Evolutionary conservation across 2,888 invertebrate species (phyloP).

Genomic region (Monochamus alternatus): DNA sequence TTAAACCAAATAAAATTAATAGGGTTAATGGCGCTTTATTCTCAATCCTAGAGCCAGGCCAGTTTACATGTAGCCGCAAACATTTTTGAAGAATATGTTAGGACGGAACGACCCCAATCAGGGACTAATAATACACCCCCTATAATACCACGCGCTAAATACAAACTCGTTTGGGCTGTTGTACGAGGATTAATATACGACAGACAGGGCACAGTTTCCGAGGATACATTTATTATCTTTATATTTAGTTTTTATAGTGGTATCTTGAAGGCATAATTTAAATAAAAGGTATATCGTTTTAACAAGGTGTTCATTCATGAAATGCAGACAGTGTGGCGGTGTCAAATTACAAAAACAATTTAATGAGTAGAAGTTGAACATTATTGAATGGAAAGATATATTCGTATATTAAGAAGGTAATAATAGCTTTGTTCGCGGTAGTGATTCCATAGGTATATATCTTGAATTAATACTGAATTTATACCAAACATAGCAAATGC

Average conservation of each 20-base stretch:
- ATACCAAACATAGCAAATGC: no score
- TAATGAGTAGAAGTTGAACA: no score
- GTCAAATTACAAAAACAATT: no score
- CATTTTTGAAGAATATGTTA: constrained; percentile 33
- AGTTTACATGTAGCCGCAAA: constrained; percentile 8
- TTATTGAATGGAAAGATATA: no score
- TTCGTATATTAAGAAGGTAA: no score
- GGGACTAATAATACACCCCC: constrained; percentile 43
- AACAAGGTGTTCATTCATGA: no score
- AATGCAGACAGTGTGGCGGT: no score
- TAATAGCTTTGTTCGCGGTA: no score
- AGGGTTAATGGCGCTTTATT: no score
- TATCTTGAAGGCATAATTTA: background rate
- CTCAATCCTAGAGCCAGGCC: background rate
- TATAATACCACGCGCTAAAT: constrained; percentile 44
- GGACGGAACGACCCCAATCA: constrained; percentile 38
- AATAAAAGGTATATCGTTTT: background rate
- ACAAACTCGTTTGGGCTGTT: constrained; percentile 43
- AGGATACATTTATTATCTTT: constrained; percentile 30
- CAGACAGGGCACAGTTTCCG: constrained; percentile 24
- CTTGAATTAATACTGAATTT: no score
- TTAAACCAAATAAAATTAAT: no score
- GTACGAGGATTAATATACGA: constrained; percentile 40
- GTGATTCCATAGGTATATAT: no score
- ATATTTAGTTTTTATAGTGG: constrained; percentile 33